Percentiles rank a stretch among this genome's conserved stretches.
Evolutionary conservation across 92 coral and sea anemone species (phyloP).

Genomic region (Blastomussa wellsi): DNA sequence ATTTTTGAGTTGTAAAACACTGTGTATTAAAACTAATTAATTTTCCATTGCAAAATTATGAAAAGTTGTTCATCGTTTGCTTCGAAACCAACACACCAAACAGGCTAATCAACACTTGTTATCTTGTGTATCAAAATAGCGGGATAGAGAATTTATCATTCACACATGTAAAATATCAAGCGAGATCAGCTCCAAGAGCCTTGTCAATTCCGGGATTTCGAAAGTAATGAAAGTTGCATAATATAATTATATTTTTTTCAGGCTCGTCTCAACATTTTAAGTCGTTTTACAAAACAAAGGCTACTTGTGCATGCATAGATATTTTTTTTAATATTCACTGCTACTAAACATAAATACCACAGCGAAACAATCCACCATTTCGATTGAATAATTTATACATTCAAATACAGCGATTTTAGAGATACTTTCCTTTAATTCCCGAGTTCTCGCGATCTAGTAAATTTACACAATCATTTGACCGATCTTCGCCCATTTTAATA

Average conservation of each 20-base stretch:
- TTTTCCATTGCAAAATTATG: neutral
- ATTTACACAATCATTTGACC: neutral
- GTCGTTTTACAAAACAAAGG: neutral
- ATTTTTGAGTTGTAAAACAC: constrained; percentile 14
- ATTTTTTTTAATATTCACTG: neutral
- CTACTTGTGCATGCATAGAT: neutral
- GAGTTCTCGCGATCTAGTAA: neutral
- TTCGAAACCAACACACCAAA: neutral
- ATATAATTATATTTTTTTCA: neutral
- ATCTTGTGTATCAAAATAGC: neutral
- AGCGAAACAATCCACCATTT: constrained; percentile 6
- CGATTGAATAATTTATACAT: constrained; percentile 27
- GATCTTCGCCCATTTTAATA: neutral
- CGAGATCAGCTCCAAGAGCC: neutral
- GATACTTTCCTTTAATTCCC: neutral
- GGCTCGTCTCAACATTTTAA: neutral
- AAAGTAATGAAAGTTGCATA: neutral
- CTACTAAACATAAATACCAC: neutral
- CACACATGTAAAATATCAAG: neutral
- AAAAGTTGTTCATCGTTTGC: neutral
- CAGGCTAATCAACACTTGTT: too few species aligned
- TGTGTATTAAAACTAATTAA: neutral
- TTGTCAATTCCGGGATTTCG: neutral
- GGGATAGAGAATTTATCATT: neutral
- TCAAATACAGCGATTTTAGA: neutral